phyloP scores from a whole-genome alignment of 2,113 vertebrate species.

The Oriolus oriolus region DNA sequence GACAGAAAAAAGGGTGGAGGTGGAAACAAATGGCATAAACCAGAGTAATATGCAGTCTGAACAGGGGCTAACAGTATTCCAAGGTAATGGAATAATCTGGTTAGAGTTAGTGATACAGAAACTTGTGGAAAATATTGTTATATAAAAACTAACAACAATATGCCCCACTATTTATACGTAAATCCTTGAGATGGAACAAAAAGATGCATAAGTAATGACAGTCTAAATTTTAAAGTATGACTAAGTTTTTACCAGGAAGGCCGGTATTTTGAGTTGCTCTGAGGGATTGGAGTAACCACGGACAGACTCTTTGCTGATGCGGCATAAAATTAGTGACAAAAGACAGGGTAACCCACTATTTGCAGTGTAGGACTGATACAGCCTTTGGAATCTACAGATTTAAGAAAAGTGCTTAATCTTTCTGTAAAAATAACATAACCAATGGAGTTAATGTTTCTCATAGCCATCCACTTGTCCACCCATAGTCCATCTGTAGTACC shows the following conservation, averaged over 20 bases:
- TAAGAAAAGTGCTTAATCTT: not conserved
- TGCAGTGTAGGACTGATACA: not conserved
- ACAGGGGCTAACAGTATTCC: not conserved
- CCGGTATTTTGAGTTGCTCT: not conserved
- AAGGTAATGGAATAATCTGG: not conserved
- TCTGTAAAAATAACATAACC: not conserved
- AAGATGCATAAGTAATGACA: not conserved
- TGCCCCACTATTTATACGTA: not conserved
- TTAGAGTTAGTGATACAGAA: not conserved
- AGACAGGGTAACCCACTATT: not conserved
- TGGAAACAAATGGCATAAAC: not conserved
- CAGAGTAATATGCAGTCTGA: not conserved
- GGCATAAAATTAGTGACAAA: not conserved
- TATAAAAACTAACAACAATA: not conserved
- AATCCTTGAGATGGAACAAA: not conserved
- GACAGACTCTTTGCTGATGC: not conserved
- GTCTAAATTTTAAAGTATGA: not conserved
- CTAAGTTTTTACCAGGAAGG: not conserved
- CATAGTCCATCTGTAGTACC: not conserved
- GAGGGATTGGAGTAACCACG: rapidly evolving
- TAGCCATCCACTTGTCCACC: not conserved
- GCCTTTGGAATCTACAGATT: not conserved
- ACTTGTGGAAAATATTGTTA: not conserved
- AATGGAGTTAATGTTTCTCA: not conserved
- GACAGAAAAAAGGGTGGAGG: not conserved